A percentile compares a stretch with the other conserved stretches of the same genome.
Evolutionary conservation across 2,113 vertebrate species (phyloP).

Genomic region (Genyomyrus donnyi): DNA sequence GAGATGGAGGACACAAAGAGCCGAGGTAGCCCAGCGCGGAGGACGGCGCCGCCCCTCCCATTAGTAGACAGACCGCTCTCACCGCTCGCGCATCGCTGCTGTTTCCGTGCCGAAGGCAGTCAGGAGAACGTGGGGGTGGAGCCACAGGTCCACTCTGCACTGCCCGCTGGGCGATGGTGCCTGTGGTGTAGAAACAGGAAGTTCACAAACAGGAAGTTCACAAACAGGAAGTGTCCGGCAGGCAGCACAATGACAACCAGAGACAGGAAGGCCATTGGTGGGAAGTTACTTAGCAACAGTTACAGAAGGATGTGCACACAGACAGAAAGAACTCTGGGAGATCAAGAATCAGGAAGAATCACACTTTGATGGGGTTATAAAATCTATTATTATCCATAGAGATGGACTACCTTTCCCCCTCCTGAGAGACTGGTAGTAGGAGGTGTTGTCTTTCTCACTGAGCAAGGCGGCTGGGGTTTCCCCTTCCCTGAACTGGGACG

Average conservation of each 20-base stretch:
- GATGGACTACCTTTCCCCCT: not conserved
- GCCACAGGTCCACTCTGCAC: constrained; percentile 39
- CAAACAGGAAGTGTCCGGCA: not conserved
- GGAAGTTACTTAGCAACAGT: not conserved
- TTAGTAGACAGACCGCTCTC: constrained; percentile 66
- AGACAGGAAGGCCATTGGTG: not conserved
- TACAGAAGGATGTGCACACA: not conserved
- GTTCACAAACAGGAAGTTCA: not conserved
- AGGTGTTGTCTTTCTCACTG: not conserved
- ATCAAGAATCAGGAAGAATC: not conserved
- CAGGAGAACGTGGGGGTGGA: constrained; percentile 48
- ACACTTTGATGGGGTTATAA: not conserved
- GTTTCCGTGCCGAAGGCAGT: constrained; percentile 71
- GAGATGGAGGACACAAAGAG: constrained; percentile 52
- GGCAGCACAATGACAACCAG: not conserved
- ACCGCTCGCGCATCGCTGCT: constrained; percentile 64
- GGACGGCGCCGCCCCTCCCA: constrained; percentile 68
- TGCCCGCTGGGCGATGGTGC: constrained; percentile 22
- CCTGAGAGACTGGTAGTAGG: not conserved
- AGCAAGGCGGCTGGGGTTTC: not conserved
- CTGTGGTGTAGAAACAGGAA: constrained; percentile 22
- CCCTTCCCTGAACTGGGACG: not conserved
- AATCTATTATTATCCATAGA: not conserved
- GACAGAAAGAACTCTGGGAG: not conserved
- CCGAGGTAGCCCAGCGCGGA: constrained; percentile 66